Evolutionary conservation across 2,888 invertebrate species (phyloP).

Genomic region (Scrobipalpa atriplicella): DNA sequence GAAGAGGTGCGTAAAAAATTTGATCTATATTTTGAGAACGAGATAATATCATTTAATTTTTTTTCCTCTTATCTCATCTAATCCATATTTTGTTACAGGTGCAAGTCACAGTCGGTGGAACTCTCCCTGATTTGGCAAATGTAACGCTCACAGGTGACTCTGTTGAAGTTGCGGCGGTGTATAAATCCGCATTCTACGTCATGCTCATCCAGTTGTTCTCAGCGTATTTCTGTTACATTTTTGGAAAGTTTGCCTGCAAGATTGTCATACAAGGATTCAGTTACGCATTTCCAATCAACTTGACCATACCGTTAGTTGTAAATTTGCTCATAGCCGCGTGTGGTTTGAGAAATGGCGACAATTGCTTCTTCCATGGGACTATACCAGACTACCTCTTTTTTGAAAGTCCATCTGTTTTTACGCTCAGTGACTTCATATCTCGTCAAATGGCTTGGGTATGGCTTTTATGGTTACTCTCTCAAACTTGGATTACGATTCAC

Average conservation of each 20-base stretch:
- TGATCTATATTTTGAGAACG: neutral
- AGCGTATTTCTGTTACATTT: slow-evolving; percentile 94
- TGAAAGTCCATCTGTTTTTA: slow-evolving; percentile 91
- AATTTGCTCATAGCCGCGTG: slow-evolving; percentile 94
- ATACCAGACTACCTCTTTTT: slow-evolving; percentile 96
- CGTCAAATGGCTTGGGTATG: slow-evolving; percentile 97
- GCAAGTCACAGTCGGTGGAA: slow-evolving; percentile 83
- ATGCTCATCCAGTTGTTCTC: slow-evolving; percentile 91
- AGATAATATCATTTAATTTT: no score
- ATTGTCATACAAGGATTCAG: slow-evolving; percentile 98
- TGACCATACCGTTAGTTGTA: slow-evolving; percentile 95
- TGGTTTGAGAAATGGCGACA: slow-evolving; percentile 92
- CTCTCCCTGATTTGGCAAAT: slow-evolving; percentile 89
- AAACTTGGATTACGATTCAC: slow-evolving; percentile 98
- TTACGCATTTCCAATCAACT: slow-evolving; percentile 97
- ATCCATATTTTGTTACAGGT: slow-evolving; percentile 64
- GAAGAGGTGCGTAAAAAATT: slow-evolving; percentile 81
- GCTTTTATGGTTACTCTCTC: slow-evolving; percentile 95
- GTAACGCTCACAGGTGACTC: slow-evolving; percentile 90
- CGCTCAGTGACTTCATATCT: slow-evolving; percentile 91
- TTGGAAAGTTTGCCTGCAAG: slow-evolving; percentile 98
- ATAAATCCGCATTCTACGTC: slow-evolving; percentile 89
- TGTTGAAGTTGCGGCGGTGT: slow-evolving; percentile 86
- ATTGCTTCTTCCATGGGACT: slow-evolving; percentile 93
- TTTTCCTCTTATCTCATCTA: no score